These are phyloP conservation scores for Andrena fulva DNA, from an alignment of 2,888 invertebrate genomes.

Conservation along the genomic window DNA sequence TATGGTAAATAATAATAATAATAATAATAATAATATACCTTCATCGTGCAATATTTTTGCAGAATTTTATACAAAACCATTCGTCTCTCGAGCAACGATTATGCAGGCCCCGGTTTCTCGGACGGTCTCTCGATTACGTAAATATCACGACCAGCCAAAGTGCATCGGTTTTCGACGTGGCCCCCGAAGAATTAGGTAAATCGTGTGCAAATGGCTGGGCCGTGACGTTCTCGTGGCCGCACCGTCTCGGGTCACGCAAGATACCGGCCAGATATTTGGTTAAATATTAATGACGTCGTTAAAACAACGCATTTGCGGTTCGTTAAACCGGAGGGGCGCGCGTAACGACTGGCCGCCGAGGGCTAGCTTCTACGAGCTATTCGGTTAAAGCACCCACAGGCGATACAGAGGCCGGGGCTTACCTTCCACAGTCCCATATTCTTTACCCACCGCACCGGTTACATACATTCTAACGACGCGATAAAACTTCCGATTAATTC, in stretches of 20 bases:
- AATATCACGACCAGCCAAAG: constrained; percentile 1
- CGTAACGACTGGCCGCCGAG: constrained; percentile 77
- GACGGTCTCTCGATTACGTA: background rate
- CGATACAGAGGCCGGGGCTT: constrained; percentile 29
- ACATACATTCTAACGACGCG: constrained; percentile 22
- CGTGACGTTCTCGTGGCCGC: constrained; percentile 57
- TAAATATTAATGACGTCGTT: constrained; percentile 85
- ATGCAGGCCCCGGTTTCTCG: too few species aligned
- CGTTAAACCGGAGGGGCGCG: constrained; percentile 82
- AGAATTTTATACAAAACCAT: too few species aligned
- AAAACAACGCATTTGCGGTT: constrained; percentile 85
- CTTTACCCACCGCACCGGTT: constrained; percentile 29
- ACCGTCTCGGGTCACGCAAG: constrained; percentile 70
- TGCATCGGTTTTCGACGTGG: constrained; percentile 31
- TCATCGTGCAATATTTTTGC: too few species aligned
- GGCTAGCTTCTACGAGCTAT: constrained; percentile 72
- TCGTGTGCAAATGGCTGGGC: constrained; percentile 56
- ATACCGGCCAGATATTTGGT: constrained; percentile 81
- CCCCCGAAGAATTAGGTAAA: constrained; percentile 66
- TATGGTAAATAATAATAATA: too few species aligned
- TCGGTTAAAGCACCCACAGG: constrained; percentile 72
- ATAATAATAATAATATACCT: too few species aligned
- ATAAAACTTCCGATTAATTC: constrained; percentile 58
- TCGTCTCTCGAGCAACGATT: too few species aligned
- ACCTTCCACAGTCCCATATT: constrained; percentile 21